Base-by-base conservation (phyloP, 1,140 invertebrate species). In the Rhopalosiphum maidis region DNA sequence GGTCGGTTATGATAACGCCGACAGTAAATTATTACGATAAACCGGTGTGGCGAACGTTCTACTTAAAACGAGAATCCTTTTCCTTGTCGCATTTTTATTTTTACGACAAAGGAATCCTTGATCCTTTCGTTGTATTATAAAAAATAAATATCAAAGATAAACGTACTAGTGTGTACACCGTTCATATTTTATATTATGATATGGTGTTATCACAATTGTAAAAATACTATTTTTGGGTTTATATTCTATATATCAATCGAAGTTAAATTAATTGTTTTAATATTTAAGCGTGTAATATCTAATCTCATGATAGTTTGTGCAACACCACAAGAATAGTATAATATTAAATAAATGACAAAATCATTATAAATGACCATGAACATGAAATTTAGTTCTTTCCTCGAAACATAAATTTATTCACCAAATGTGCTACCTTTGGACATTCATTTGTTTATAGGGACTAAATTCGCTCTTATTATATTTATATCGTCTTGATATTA, bases 1-100 rank as follows among this genome's bases (percentile, higher is more conserved):
- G 60, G 60, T 77, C 30, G n/a, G 60, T 77, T 77, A 77, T n/a
- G 60, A 77, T 77, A 77, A 77, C 6, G 60, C 5, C 60, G n/a
- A 77, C 60, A n/a, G 60, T 77, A 77, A 18, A 77, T 77, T 77
- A 77, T 77, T 77, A 77, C 60, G 60, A 77, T 77, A 35, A n/a
- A 77, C 60, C 60, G 60, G 60, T 77, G 60, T 30, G 60, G 60
- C 30, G n/a, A 77, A 77, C 60, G 60, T 77, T 77, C 60, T 77
- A 77, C n/a, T 77, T 77, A 77, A 77, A 77, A 77, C 60, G 18
- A 15, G 1, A n/a, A n/a, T n/a, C 60, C 30, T 15, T 68, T 68
- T n/a, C 15, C 30, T n/a, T 2, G 30, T 77, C 11, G 60, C 30
- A 77, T 77, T n/a, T 68, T 15, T 60, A n/a, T 68, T 77, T 77